phyloP scores from a whole-genome alignment of 2,113 vertebrate genomes.

The Hypocryptadius cinnamomeus region DNA sequence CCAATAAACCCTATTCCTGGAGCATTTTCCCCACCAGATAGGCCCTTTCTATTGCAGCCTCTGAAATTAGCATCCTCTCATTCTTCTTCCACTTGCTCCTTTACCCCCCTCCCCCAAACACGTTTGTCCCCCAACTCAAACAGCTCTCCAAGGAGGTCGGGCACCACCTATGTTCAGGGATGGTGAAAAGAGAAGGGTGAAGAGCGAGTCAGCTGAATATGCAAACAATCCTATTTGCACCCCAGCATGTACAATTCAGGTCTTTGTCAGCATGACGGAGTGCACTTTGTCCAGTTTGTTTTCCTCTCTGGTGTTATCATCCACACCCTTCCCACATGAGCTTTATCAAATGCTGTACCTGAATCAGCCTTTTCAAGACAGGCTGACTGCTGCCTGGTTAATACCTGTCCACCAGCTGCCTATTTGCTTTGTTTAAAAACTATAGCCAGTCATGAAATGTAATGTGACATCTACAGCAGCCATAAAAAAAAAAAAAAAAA shows the following conservation, averaged over 20 bases:
- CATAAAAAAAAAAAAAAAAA: neutral
- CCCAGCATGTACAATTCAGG: neutral
- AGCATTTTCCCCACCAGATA: neutral
- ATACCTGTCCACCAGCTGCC: neutral
- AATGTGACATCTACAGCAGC: neutral
- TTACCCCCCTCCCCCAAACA: neutral
- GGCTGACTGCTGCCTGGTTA: neutral
- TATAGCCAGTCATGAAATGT: neutral
- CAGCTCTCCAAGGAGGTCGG: neutral
- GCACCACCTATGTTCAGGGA: neutral
- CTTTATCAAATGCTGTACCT: neutral
- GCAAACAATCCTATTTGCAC: neutral
- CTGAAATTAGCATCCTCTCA: neutral
- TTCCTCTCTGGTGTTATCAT: neutral
- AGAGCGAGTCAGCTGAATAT: neutral
- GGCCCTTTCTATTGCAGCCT: neutral
- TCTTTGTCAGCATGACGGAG: constrained; percentile 14
- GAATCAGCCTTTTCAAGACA: neutral
- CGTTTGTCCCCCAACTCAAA: neutral
- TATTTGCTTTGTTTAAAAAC: neutral
- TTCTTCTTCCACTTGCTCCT: neutral
- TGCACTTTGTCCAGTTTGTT: neutral
- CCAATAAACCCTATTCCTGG: neutral
- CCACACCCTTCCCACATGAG: neutral
- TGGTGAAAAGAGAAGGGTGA: neutral